Evolutionary conservation across 2,797 vertebrate genomes (phyloP).

Genomic region (Sebastes iracundus): DNA sequence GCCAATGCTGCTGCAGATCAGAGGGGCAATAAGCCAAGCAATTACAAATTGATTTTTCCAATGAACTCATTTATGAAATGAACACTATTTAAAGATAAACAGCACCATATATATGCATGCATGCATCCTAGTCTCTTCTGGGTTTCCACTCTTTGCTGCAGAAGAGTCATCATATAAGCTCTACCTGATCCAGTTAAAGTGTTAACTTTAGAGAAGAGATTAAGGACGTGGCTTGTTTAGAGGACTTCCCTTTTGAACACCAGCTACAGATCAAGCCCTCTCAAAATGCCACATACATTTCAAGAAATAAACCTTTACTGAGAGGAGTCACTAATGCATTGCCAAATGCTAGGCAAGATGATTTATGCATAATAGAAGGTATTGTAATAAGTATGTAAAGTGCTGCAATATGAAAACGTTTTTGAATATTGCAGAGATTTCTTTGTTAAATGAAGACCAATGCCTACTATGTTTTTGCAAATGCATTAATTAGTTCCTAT

Average conservation of each 20-base stretch:
- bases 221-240: constrained; percentile 32
- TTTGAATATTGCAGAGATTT: neutral
- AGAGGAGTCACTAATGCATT: neutral
- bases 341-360: neutral
- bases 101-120: too few relatives aligned
- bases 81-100: neutral
- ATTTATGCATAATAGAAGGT: neutral
- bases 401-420: neutral
- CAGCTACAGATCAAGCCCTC: constrained; percentile 36
- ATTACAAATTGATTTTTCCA: neutral
- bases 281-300: neutral
- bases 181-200: constrained; percentile 78
- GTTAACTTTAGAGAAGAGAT: constrained; percentile 61
- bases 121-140: neutral
- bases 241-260: neutral
- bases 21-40: constrained; percentile 1
- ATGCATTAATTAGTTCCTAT: neutral
- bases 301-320: neutral
- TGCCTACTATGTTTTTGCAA: neutral
- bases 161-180: constrained; percentile 39
- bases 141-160: neutral
- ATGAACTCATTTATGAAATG: constrained; percentile 9
- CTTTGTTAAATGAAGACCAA: too few relatives aligned
- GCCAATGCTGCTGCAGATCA: constrained; percentile 27
- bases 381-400: neutral